phyloP scores from a whole-genome alignment of 2,797 vertebrate genomes.

The Betta splendens region DNA sequence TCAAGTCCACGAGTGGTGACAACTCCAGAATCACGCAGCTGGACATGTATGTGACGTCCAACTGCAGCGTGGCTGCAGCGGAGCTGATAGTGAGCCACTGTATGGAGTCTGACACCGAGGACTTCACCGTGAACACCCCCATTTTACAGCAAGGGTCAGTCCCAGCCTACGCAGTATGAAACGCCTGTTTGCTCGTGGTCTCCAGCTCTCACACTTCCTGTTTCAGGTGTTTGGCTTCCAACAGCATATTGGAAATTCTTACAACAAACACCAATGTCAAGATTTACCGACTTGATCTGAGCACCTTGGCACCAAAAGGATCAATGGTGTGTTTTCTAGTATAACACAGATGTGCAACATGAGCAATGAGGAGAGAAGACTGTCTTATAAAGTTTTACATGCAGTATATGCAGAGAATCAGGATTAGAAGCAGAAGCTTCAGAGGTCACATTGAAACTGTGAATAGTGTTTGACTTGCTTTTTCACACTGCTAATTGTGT shows the following conservation, averaged over 20 bases:
- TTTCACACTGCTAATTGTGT: not conserved
- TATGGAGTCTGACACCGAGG: slow-evolving; percentile 49
- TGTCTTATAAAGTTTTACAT: not conserved
- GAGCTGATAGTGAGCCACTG: slow-evolving; percentile 69
- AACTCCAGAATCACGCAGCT: slow-evolving; percentile 22
- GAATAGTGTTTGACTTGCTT: not conserved
- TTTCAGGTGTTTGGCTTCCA: slow-evolving; percentile 61
- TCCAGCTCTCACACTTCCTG: not conserved
- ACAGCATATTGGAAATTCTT: slow-evolving; percentile 48
- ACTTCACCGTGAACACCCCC: slow-evolving; percentile 37
- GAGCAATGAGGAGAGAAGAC: no score
- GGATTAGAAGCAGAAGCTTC: no score
- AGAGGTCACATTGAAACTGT: no score
- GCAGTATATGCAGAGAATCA: not conserved
- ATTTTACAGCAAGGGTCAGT: slow-evolving; percentile 73
- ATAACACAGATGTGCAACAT: slow-evolving; percentile 3
- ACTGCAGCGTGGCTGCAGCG: slow-evolving; percentile 40
- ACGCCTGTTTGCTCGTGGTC: slow-evolving; percentile 8
- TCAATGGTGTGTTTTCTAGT: slow-evolving; percentile 53
- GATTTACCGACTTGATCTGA: slow-evolving; percentile 70
- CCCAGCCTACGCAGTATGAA: not conserved
- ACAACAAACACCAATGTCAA: slow-evolving; percentile 22
- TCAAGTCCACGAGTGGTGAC: not conserved
- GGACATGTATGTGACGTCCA: slow-evolving; percentile 71
- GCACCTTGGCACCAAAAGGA: not conserved